These are phyloP conservation scores for Hylia prasina DNA, from an alignment of 2,113 vertebrate species.

Conservation along the genomic window DNA sequence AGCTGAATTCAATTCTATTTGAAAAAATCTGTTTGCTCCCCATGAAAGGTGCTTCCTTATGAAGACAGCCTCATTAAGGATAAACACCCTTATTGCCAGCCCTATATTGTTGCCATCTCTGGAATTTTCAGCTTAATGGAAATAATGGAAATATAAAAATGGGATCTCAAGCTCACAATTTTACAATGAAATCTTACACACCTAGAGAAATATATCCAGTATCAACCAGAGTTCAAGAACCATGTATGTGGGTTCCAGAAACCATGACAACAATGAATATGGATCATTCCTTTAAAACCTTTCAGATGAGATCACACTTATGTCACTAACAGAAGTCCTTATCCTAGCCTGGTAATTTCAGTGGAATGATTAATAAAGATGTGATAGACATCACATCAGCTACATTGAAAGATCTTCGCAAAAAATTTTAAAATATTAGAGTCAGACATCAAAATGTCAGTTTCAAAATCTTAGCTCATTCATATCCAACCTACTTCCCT, in stretches of 20 bases:
- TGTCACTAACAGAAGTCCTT: not conserved
- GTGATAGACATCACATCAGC: not conserved
- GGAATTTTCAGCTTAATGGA: not conserved
- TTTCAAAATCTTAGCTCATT: not conserved
- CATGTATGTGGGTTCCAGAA: not conserved
- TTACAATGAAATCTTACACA: not conserved
- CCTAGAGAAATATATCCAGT: accelerated
- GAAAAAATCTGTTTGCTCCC: not conserved
- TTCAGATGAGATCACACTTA: not conserved
- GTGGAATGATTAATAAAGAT: not conserved
- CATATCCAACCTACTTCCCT: not conserved
- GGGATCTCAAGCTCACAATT: not conserved
- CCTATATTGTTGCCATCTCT: not conserved
- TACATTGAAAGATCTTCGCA: not conserved
- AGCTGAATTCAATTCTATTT: not conserved
- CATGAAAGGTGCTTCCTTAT: not conserved
- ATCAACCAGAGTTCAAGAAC: not conserved
- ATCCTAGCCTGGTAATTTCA: not conserved
- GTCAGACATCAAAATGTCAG: not conserved
- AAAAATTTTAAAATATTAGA: not conserved
- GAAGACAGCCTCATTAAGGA: not conserved
- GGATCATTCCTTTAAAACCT: not conserved
- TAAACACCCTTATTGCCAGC: not conserved
- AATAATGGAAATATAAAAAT: not conserved
- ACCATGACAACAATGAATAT: not conserved